Evolutionary conservation across 2,888 invertebrate genomes (phyloP).

Genomic region (Ophioninae sp.): DNA sequence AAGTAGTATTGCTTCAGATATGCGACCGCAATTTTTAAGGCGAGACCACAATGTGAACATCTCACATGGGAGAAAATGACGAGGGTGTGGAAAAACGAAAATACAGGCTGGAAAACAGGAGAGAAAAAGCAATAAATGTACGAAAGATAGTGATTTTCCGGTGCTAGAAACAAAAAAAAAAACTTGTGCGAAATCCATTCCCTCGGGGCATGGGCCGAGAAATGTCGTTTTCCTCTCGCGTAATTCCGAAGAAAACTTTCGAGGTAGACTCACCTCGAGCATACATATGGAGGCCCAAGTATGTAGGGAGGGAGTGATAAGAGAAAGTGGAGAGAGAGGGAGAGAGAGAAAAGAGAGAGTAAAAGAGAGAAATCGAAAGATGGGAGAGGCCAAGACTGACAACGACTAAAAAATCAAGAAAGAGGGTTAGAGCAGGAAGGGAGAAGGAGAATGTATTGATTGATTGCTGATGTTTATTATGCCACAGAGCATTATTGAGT

Average conservation of each 20-base stretch:
- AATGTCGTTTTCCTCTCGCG: conserved; percentile 37
- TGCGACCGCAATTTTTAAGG: conserved; percentile 12
- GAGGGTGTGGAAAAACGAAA: neutral
- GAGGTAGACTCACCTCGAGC: conserved; percentile 39
- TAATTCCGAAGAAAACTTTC: conserved; percentile 55
- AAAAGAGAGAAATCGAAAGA: neutral
- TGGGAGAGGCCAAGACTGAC: neutral
- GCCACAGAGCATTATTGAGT: no score
- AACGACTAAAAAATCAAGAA: no score
- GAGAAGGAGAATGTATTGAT: no score
- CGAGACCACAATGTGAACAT: conserved; percentile 22
- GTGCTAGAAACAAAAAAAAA: conserved; percentile 34
- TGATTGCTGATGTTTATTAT: no score
- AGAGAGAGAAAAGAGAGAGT: neutral
- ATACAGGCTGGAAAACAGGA: neutral
- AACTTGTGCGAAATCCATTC: conserved; percentile 58
- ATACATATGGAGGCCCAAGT: conserved; percentile 8
- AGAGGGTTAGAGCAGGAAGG: no score
- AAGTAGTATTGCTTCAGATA: neutral
- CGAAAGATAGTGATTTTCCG: conserved; percentile 24
- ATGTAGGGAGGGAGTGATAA: neutral
- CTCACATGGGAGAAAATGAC: conserved; percentile 8
- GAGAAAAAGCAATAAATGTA: conserved; percentile 18
- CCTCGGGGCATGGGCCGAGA: conserved; percentile 25
- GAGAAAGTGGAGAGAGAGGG: neutral